Conservation (phyloP, 2,797 vertebrate species). For the Babyrousa celebensis region DNA sequence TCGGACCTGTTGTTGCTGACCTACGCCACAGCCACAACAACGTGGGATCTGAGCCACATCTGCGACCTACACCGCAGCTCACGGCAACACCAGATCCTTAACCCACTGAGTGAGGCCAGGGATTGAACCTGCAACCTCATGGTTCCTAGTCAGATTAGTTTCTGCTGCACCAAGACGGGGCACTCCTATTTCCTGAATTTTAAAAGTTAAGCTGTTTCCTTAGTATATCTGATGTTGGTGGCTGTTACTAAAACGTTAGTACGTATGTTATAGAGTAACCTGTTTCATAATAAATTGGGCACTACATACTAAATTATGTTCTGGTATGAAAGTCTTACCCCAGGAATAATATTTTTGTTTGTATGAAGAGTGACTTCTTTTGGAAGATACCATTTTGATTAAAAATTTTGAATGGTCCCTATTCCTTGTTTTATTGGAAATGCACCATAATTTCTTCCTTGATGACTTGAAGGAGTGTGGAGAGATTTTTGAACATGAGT, state of each 20-base stretch:
- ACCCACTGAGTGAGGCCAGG: too few species aligned
- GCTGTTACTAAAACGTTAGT: neutral
- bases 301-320: constrained; percentile 12
- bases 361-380: constrained; percentile 4
- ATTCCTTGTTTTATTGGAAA: constrained; percentile 21
- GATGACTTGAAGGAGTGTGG: constrained; percentile 36
- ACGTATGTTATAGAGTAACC: neutral
- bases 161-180: too few species aligned
- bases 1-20: too few species aligned
- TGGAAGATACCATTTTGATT: constrained; percentile 48
- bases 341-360: constrained; percentile 20
- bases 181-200: neutral
- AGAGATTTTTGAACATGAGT: constrained; percentile 28
- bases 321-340: constrained; percentile 9
- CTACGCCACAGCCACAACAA: too few species aligned
- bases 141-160: too few species aligned
- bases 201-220: constrained; percentile 41
- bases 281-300: constrained; percentile 6
- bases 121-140: too few species aligned
- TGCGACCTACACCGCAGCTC: too few species aligned
- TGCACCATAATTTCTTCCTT: neutral
- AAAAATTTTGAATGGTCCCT: constrained; percentile 56
- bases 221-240: constrained; percentile 15
- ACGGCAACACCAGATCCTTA: too few species aligned
- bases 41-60: too few species aligned